Percentiles rank a stretch among this genome's conserved stretches.
Evolutionary conservation across 1,140 invertebrate genomes (phyloP).

Genomic region (Triops longicaudatus): DNA sequence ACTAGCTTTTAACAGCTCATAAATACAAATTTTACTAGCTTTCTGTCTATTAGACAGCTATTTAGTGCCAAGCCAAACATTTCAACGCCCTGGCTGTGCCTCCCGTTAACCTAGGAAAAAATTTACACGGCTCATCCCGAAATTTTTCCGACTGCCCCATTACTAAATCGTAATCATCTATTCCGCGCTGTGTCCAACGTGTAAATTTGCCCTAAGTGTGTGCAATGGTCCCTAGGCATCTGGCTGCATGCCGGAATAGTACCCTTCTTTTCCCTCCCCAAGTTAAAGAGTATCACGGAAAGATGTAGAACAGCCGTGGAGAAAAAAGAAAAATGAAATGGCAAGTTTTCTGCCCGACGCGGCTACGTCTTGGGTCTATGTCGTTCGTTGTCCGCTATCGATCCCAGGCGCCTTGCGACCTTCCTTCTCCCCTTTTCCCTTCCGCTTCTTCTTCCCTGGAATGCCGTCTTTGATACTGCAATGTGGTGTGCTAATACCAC

Average conservation of each 20-base stretch:
- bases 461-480: background rate
- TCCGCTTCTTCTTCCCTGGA: background rate
- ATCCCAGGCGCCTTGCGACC: slow-evolving; percentile 1
- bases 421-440: background rate
- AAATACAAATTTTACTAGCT: background rate
- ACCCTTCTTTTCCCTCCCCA: background rate
- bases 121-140: background rate
- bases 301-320: background rate
- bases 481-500: background rate
- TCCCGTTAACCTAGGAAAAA: background rate
- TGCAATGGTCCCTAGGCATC: background rate
- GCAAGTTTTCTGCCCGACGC: background rate
- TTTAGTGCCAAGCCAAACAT: background rate
- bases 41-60: background rate
- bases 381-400: background rate
- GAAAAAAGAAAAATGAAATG: background rate
- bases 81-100: background rate
- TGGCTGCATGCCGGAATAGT: background rate
- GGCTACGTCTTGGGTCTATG: background rate
- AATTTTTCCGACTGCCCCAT: background rate
- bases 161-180: background rate
- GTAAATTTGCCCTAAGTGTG: background rate
- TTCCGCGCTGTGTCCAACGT: background rate
- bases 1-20: background rate
- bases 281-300: background rate